phyloP scores from a whole-genome alignment of 2,888 invertebrate species.

The Heterodera filipjevi region DNA sequence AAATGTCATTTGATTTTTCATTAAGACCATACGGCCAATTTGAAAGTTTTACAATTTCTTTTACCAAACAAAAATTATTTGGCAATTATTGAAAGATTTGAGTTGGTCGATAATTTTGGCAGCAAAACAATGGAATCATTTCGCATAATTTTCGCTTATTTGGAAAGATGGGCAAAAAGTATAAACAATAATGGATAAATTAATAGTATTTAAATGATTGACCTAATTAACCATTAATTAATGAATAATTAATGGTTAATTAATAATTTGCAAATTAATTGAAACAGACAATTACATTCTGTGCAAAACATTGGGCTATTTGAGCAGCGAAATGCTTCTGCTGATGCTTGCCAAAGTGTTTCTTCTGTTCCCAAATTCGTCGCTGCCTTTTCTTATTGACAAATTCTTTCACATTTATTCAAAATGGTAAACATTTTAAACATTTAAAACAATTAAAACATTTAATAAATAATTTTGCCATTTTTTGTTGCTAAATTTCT shows the following conservation, averaged over 20 bases:
- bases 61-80: background rate
- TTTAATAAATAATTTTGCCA: background rate
- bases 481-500: background rate
- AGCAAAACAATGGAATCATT: background rate
- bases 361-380: background rate
- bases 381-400: background rate
- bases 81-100: background rate
- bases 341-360: background rate
- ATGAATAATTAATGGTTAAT: too few relatives aligned
- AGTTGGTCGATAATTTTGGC: background rate
- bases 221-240: background rate
- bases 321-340: background rate
- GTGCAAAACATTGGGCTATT: background rate
- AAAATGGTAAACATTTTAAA: background rate
- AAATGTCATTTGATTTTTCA: background rate
- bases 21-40: background rate
- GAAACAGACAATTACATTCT: background rate
- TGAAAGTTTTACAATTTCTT: background rate
- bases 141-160: slow-evolving; percentile 1
- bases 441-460: too few relatives aligned
- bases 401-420: slow-evolving; percentile 7
- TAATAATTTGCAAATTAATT: background rate
- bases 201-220: background rate
- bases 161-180: slow-evolving; percentile 9
- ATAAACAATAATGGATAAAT: background rate